Base-by-base conservation (phyloP, 2,797 vertebrate species). In the Myripristis jacobus region DNA sequence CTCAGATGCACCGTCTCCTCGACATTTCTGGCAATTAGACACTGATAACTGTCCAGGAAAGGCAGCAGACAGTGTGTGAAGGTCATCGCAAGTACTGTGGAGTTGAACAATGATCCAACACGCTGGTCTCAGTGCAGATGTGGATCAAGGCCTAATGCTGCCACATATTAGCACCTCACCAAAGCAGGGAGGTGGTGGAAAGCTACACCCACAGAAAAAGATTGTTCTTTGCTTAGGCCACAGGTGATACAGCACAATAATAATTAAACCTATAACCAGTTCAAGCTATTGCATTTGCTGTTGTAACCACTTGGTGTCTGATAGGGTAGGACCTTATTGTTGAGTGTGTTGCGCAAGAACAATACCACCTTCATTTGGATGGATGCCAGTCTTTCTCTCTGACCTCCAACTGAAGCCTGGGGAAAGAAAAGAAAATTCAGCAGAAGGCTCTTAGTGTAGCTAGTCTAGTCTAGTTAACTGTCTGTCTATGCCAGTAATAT, bases 21-120 rank as follows among this genome's bases (percentile, higher is more conserved):
- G 54, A 84, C 84, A 77, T 91, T 85, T 89, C 81, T 89, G 84
- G 78, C 88, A 87, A 92, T 93, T 93, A 92, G 88, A 80, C 65
- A 84, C 90, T 87, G 90, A 87, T 92, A 91, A 89, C 84, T 77
- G 61, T 60, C 27, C 85, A 90, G 91, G 91, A 91, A 91, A 80
- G 68, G 69, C 79, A 71, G 81, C 82, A 91, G 85, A 92, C 86
- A 60, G 76, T 60, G 73, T 74, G 85, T 70, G 75, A 86, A 88
- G 69, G 80, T 68, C 70, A 82, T 67, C 75, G 47, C 47, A 55
- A 66, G 8, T n/a, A 36, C 59, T 48, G 48, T 10, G 41, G 50
- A 58, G 47, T 52, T 12, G 22, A 34, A 31, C 58, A 61, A 31
- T 27, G 27, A 29, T 3, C n/a, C 72, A 61, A 52, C 64, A 54